phyloP scores from a whole-genome alignment of 2,113 vertebrate species.

The Nipponia nippon region DNA sequence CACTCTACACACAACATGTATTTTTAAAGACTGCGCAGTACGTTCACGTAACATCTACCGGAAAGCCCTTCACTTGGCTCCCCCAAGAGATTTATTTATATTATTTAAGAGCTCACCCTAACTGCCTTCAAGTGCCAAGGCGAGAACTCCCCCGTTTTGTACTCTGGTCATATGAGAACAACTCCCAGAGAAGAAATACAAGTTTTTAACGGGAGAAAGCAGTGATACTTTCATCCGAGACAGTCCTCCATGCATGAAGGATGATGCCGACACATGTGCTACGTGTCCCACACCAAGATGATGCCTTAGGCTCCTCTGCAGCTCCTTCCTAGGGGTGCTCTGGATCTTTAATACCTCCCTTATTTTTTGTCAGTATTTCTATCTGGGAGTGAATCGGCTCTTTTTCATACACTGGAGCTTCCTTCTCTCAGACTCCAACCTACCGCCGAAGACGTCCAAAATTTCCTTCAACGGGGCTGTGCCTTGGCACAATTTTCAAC shows the following conservation, averaged over 20 bases:
- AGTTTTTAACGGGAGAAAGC: neutral
- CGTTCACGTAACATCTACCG: neutral
- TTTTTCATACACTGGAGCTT: neutral
- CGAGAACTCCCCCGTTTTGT: neutral
- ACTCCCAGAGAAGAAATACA: neutral
- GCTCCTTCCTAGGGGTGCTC: neutral
- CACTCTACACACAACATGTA: neutral
- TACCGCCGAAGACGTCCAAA: rapidly evolving
- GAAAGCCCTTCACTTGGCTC: neutral
- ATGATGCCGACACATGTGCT: neutral
- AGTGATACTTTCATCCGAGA: neutral
- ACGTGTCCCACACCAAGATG: rapidly evolving
- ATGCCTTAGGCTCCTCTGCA: neutral
- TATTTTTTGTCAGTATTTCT: neutral
- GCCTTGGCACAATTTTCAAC: neutral
- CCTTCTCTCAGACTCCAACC: neutral
- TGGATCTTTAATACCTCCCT: neutral
- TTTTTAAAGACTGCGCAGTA: neutral
- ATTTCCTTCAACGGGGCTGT: neutral
- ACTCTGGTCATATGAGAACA: neutral
- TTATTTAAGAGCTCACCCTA: neutral
- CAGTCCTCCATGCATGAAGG: rapidly evolving
- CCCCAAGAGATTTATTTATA: neutral
- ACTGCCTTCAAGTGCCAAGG: neutral
- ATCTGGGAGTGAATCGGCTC: rapidly evolving